A percentile compares a stretch with the other conserved stretches of the same genome.
Evolutionary conservation across 1,140 invertebrate genomes (phyloP).

Genomic region (Oncopodura yosiiana): DNA sequence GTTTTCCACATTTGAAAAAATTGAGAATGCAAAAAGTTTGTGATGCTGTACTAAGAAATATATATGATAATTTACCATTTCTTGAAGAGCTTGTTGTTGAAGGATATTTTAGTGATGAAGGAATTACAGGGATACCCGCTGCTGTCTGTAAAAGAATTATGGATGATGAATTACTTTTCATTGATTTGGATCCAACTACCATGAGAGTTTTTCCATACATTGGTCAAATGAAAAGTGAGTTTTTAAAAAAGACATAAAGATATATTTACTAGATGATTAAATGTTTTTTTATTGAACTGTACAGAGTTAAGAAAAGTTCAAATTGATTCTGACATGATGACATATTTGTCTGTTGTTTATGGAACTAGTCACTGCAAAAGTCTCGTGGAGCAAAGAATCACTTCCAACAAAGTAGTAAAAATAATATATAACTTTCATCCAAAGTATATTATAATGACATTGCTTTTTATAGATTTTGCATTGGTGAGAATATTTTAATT

Average conservation of each 20-base stretch:
- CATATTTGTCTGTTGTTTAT: constrained; percentile 8
- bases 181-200: neutral
- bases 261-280: too few relatives aligned
- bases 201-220: constrained; percentile 9
- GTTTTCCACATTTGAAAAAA: constrained; percentile 16
- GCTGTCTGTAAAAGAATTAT: constrained; percentile 10
- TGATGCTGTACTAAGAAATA: constrained; percentile 7
- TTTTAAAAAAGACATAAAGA: too few relatives aligned
- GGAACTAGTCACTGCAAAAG: constrained; percentile 15
- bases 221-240: constrained; percentile 11
- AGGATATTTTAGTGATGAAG: constrained; percentile 19
- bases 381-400: constrained; percentile 2
- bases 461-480: too few relatives aligned
- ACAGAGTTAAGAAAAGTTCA: constrained; percentile 9
- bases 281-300: too few relatives aligned
- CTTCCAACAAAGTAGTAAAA: too few relatives aligned
- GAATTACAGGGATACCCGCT: constrained; percentile 7
- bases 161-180: neutral
- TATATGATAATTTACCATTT: neutral
- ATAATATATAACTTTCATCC: too few relatives aligned
- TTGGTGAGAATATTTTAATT: too few relatives aligned
- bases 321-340: constrained; percentile 8
- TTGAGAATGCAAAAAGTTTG: constrained; percentile 1
- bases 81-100: constrained; percentile 9
- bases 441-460: too few relatives aligned